A percentile compares a stretch with the other conserved stretches of the same genome.
Conservation (phyloP, 2,888 invertebrate genomes). For the Hylaea fasciaria region DNA sequence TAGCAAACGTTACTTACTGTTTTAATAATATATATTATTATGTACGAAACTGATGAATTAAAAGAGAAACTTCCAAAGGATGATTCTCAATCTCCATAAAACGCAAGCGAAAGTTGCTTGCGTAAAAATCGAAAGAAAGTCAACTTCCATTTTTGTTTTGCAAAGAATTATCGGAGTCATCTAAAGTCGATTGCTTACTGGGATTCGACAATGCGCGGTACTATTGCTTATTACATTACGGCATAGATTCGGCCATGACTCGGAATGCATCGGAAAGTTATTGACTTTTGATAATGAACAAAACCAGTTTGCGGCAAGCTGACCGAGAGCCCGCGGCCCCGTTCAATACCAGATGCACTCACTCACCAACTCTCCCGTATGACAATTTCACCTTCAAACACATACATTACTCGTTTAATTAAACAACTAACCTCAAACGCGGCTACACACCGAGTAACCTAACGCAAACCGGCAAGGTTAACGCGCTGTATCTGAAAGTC, state of each 20-base stretch:
- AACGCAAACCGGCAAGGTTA: slow-evolving; percentile 42
- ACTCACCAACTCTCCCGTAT: slow-evolving; percentile 51
- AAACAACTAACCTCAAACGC: slow-evolving; percentile 26
- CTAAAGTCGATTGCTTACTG: slow-evolving; percentile 42
- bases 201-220: slow-evolving; percentile 40
- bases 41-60: slow-evolving; percentile 28
- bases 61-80: slow-evolving; percentile 43
- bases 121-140: slow-evolving; percentile 58
- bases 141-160: slow-evolving; percentile 48
- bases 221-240: slow-evolving; percentile 63
- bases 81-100: slow-evolving; percentile 44
- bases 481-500: slow-evolving; percentile 38
- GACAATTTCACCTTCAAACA: slow-evolving; percentile 46
- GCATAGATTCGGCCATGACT: slow-evolving; percentile 78
- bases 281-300: slow-evolving; percentile 83
- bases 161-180: slow-evolving; percentile 50
- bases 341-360: slow-evolving; percentile 74
- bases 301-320: slow-evolving; percentile 78
- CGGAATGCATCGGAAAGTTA: slow-evolving; percentile 83
- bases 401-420: slow-evolving; percentile 63
- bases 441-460: slow-evolving; percentile 56
- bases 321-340: slow-evolving; percentile 80
- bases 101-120: slow-evolving; percentile 57
- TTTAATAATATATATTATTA: no score
- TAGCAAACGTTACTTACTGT: slow-evolving; percentile 10